Percentiles rank a stretch among this genome's conserved stretches.
Conservation (phyloP, 2,797 vertebrate species). For the Spondyliosoma cantharus region DNA sequence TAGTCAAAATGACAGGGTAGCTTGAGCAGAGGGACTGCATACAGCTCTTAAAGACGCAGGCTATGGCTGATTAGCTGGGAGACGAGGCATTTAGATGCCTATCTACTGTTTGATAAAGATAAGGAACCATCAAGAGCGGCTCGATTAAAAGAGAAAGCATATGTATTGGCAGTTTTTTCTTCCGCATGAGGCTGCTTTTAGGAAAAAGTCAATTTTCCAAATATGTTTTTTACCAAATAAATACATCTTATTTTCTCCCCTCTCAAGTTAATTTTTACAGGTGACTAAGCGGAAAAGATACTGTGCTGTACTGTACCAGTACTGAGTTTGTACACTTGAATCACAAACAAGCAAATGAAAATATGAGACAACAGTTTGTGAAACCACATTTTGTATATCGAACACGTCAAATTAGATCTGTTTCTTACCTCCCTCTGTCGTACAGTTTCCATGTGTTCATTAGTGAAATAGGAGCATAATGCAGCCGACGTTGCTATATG, state of each 20-base stretch:
- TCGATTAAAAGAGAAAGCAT: not conserved
- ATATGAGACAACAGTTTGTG: not conserved
- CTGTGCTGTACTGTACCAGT: too few species aligned
- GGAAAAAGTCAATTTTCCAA: not conserved
- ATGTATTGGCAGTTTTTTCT: not conserved
- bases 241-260: not conserved
- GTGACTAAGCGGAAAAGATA: not conserved
- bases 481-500: constrained; percentile 13
- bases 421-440: constrained; percentile 67
- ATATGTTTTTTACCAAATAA: not conserved
- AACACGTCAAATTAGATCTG: not conserved
- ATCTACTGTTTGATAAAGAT: constrained; percentile 7
- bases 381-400: not conserved
- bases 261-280: not conserved
- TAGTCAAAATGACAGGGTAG: constrained; percentile 28
- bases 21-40: constrained; percentile 9
- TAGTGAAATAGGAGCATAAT: constrained; percentile 23
- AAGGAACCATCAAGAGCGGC: not conserved
- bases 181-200: not conserved
- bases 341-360: not conserved
- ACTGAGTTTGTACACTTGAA: not conserved
- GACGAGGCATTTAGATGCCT: constrained; percentile 9
- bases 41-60: constrained; percentile 8
- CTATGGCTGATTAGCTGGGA: constrained; percentile 17
- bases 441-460: constrained; percentile 57